Evolutionary conservation across 1,140 invertebrate genomes (phyloP), one percentile per base, ranked within the genome.

Genomic region (Steinernema feltiae): DNA sequence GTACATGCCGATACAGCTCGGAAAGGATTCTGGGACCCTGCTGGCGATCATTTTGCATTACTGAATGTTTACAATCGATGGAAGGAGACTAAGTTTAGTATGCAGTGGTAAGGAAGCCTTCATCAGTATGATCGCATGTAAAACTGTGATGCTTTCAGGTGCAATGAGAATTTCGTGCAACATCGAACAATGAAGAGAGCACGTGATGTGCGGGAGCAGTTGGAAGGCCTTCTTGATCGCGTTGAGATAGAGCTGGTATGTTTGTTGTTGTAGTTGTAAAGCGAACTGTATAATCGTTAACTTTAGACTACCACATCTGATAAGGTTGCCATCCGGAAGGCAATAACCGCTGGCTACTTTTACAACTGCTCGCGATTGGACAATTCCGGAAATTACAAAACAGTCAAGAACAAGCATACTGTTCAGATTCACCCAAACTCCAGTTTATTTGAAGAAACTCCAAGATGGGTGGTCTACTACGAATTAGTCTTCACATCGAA

Each of bases 151-250:
- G n/a, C n/a, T n/a, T n/a, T n/a, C n/a, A n/a, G 97, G 97, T 99
- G 97, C 87, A 98, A 97, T 86, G 97, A 99, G 87, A 99, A 99
- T 88, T 99, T 99, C 88, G 94, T 99, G 3, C 97, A 99, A 89
- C 94, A 96, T 32, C 88, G 97, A 27, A 98, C 95, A 0, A 87
- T 99, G 32, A 98, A 98, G 88, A 89, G 96, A 73, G 94, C 97
- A 0, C 96, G 86, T 87, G 97, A 99, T 89, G 95, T 99, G 0
- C 89, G 97, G 3, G 99, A 99, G 89, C 97, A 99, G 87, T 88
- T 99, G 77, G 88, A 99, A 0, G 95, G 79, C 73, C 87, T 86
- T 27, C 87, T 86, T 85, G 86, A 86, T 76, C 81, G 89, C 63
- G 96, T 98, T 86, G 98, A 99, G 88, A 87, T 99, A 77, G 95